Evolutionary conservation across 2,797 vertebrate genomes (phyloP), one percentile per base, ranked within the genome.

Genomic region (Triplophysa bombifrons): DNA sequence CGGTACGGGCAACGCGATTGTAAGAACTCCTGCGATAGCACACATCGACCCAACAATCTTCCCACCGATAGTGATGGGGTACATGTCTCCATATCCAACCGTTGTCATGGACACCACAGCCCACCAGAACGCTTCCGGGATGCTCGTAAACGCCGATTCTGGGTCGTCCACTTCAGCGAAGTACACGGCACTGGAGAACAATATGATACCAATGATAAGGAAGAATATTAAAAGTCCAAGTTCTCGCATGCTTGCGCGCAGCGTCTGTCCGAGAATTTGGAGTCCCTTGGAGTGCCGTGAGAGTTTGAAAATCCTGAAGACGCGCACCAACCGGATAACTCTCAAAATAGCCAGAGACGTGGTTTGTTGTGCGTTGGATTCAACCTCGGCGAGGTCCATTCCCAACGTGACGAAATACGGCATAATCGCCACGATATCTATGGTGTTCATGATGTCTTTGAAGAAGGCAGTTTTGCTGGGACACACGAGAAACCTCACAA

Each of bases 31-130:
- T 0, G 97, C 97, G 0, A 99, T 97, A 74, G 97, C 97, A 41
- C 97, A 99, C 89, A 99, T 77, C 0, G 97, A 98, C 27, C 97
- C 97, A 12, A 99, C 96, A 0, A 97, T 95, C 90, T 98, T 99
- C 64, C 97, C 97, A 0, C 96, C 94, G 0, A 98, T 93, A 0
- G 96, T 98, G 86, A 96, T 93, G n/a, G 96, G 97, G 73, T 92
- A 96, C 96, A 99, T 99, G 88, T 99, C 97, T 27, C 97, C 97
- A 14, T 98, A 99, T 10, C 97, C 97, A 44, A 99, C 97, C 0
- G 97, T 99, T 75, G 97, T 99, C 97, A 99, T 99, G 4, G 97
- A 95, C 44, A 99, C 97, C 83, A 99, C 96, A 0, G 97, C 97
- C 97, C 97, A 99, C 97, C 97, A 99, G 76, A 99, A 99, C 2